These are phyloP conservation scores for Amphiura filiformis DNA, from an alignment of 35 echinoderm and acorn worm species.

Conservation along the genomic window DNA sequence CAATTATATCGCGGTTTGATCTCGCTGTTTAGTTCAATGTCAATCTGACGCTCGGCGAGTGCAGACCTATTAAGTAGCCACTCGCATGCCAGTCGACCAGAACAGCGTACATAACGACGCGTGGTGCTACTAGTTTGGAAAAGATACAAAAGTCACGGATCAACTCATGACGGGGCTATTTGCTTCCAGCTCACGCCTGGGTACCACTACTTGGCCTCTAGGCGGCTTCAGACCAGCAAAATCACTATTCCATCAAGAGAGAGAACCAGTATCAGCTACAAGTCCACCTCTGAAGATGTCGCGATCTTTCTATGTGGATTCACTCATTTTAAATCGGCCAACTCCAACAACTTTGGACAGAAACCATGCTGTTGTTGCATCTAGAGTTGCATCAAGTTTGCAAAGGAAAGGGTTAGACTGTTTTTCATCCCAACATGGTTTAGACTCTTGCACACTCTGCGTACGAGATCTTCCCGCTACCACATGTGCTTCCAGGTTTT, in stretches of 20 bases:
- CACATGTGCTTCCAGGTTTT: constrained; percentile 16
- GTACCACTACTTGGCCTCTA: not conserved
- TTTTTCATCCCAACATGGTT: constrained; percentile 20
- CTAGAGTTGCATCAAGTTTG: constrained; percentile 19
- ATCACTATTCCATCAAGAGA: not conserved
- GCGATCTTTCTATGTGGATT: constrained; percentile 80
- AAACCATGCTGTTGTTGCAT: constrained; percentile 9
- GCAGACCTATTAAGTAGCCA: no score
- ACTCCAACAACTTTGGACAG: constrained; percentile 20
- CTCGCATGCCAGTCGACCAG: no score
- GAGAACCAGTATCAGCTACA: not conserved
- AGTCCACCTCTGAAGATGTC: constrained; percentile 44
- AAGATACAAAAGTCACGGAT: no score
- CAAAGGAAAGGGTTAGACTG: constrained; percentile 17
- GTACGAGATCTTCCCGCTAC: constrained; percentile 40
- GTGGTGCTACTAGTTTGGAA: no score
- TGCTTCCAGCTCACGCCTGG: not conserved
- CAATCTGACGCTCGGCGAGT: no score
- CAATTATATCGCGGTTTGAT: no score
- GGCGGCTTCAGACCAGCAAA: not conserved
- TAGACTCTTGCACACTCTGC: constrained; percentile 49
- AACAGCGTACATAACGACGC: no score
- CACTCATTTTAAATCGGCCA: constrained; percentile 61
- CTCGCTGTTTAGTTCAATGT: no score
- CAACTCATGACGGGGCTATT: not conserved